A percentile compares a stretch with the other conserved stretches of the same genome.
Evolutionary conservation across 1,140 invertebrate genomes (phyloP).

Genomic region (Triops longicaudatus): DNA sequence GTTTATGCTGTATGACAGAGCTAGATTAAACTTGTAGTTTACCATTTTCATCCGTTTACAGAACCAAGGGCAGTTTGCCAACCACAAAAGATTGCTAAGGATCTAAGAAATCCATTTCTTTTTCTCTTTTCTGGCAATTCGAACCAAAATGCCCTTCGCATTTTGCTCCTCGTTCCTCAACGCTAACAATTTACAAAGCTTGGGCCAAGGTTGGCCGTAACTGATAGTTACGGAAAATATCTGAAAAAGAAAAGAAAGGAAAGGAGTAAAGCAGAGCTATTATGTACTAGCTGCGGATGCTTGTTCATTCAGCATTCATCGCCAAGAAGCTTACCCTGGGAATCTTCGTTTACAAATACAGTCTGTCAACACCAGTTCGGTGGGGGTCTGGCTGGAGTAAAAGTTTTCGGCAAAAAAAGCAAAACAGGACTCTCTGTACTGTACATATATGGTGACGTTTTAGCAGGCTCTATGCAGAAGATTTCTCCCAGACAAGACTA

Average conservation of each 20-base stretch:
- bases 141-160: not conserved
- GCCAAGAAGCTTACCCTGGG: not conserved
- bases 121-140: not conserved
- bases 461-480: not conserved
- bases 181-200: not conserved
- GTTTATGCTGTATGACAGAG: no score
- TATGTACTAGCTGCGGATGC: not conserved
- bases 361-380: not conserved
- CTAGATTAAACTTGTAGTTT: not conserved
- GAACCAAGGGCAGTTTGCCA: not conserved
- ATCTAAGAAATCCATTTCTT: not conserved
- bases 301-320: not conserved
- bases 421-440: not conserved
- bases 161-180: not conserved
- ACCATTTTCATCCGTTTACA: not conserved
- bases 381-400: not conserved
- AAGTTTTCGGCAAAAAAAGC: not conserved
- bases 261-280: not conserved
- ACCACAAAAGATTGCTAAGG: not conserved
- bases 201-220: not conserved
- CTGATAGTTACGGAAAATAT: not conserved
- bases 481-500: not conserved
- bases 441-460: not conserved
- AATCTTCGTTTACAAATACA: not conserved
- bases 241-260: not conserved